Conservation (phyloP, 2,888 invertebrate species). For the Lycia hirtaria region DNA sequence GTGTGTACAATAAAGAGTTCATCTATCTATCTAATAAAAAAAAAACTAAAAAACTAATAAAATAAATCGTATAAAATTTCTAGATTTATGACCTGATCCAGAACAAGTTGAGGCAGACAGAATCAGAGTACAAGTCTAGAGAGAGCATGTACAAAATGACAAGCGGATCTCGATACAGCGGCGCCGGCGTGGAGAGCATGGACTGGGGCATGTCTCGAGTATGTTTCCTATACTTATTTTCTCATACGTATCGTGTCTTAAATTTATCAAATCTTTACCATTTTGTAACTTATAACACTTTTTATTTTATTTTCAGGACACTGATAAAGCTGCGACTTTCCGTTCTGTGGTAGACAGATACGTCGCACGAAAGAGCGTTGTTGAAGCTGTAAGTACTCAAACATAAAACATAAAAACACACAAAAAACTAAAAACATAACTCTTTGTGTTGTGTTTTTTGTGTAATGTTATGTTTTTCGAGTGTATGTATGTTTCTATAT, state of each 20-base stretch:
- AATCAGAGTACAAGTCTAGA: not conserved
- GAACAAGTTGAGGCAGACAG: slow-evolving; percentile 49
- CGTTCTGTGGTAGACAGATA: slow-evolving; percentile 57
- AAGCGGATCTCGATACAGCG: not conserved
- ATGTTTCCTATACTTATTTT: too few species aligned
- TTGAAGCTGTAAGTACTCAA: slow-evolving; percentile 47
- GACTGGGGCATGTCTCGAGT: too few species aligned
- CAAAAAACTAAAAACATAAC: too few species aligned
- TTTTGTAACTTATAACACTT: not conserved
- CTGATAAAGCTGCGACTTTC: slow-evolving; percentile 52
- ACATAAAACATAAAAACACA: not conserved
- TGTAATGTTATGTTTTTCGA: too few species aligned
- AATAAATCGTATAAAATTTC: not conserved
- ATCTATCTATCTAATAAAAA: too few species aligned
- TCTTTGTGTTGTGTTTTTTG: too few species aligned
- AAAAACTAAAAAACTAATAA: too few species aligned
- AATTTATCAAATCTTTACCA: too few species aligned
- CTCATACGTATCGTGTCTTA: too few species aligned
- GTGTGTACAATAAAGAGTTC: too few species aligned
- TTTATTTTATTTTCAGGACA: slow-evolving; percentile 47
- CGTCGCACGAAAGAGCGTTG: slow-evolving; percentile 40
- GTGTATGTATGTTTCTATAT: too few species aligned
- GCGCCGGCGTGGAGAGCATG: too few species aligned
- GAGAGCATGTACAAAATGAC: not conserved
- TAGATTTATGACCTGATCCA: slow-evolving; percentile 60